A percentile compares a stretch with the other conserved stretches of the same genome.
Conservation (phyloP, 2,888 invertebrate genomes). For the Andrena haemorrhoa region DNA sequence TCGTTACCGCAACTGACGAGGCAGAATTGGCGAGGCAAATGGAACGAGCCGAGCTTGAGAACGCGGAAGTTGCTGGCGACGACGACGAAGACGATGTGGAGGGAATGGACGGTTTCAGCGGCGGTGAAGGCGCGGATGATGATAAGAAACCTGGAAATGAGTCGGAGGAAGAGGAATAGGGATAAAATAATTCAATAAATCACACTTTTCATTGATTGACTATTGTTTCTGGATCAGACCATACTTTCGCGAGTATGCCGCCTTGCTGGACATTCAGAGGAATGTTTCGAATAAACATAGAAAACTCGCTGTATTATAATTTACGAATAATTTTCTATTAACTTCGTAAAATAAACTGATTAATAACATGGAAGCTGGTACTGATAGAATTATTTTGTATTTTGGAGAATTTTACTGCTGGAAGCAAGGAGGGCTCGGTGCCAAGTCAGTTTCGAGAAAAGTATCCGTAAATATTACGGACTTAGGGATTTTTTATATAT, state of each 20-base stretch:
- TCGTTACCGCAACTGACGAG: slow-evolving; percentile 99
- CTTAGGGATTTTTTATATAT: too few species aligned
- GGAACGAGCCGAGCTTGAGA: slow-evolving; percentile 97
- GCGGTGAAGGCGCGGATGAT: slow-evolving; percentile 84
- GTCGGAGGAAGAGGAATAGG: slow-evolving; percentile 79
- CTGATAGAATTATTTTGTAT: slow-evolving; percentile 4
- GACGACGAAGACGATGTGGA: slow-evolving; percentile 93
- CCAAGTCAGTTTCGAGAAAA: too few species aligned
- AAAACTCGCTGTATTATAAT: slow-evolving; percentile 55
- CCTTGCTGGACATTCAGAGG: slow-evolving; percentile 33
- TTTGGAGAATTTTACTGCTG: not conserved
- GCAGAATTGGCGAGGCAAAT: slow-evolving; percentile 97
- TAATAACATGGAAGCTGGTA: slow-evolving; percentile 13
- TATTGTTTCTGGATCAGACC: slow-evolving; percentile 42
- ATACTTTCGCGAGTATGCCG: slow-evolving; percentile 49
- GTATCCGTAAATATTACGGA: too few species aligned
- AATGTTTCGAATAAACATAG: slow-evolving; percentile 58
- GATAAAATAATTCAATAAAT: slow-evolving; percentile 44
- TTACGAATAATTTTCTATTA: slow-evolving; percentile 64
- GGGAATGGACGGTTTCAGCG: slow-evolving; percentile 86
- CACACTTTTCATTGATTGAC: slow-evolving; percentile 44
- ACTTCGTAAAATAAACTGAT: slow-evolving; percentile 61
- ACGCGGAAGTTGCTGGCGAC: slow-evolving; percentile 96
- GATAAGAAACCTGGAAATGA: slow-evolving; percentile 76
- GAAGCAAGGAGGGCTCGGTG: too few species aligned